These are phyloP conservation scores for Torymus aiolomorphi DNA, from an alignment of 2,888 invertebrate species.

Conservation along the genomic window DNA sequence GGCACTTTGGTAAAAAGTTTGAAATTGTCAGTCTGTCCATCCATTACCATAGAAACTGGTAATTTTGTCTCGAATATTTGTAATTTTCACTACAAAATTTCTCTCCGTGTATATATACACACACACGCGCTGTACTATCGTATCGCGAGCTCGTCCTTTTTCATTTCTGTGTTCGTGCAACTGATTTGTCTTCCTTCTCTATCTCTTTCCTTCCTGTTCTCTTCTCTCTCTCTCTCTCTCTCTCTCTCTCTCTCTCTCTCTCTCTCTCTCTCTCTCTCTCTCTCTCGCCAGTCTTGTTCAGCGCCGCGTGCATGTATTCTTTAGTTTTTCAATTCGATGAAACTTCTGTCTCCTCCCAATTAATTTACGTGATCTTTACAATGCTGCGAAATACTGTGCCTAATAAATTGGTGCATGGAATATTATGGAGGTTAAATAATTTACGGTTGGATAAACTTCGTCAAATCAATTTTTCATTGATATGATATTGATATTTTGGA, in stretches of 20 bases:
- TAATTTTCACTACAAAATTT: no score
- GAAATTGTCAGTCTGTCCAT: no score
- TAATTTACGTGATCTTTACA: background rate
- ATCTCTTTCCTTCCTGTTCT: background rate
- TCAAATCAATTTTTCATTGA: no score
- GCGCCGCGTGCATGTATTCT: background rate
- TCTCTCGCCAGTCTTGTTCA: background rate
- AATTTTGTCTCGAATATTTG: no score
- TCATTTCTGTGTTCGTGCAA: slow-evolving; percentile 4
- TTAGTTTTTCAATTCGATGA: slow-evolving; percentile 11
- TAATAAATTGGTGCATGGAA: no score
- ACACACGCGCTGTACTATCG: background rate
- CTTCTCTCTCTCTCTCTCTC: slow-evolving; percentile 2
- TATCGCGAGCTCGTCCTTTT: slow-evolving; percentile 11
- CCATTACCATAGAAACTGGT: no score
- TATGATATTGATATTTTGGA: no score
- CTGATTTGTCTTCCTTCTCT: slow-evolving; percentile 18
- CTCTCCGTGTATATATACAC: background rate
- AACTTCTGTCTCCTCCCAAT: background rate
- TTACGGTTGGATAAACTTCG: no score
- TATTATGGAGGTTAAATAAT: no score
- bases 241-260: background rate
- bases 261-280: background rate
- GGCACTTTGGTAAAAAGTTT: no score
- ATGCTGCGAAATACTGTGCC: no score